Evolutionary conservation across 2,797 vertebrate genomes (phyloP).

Genomic region (Karalla daura): DNA sequence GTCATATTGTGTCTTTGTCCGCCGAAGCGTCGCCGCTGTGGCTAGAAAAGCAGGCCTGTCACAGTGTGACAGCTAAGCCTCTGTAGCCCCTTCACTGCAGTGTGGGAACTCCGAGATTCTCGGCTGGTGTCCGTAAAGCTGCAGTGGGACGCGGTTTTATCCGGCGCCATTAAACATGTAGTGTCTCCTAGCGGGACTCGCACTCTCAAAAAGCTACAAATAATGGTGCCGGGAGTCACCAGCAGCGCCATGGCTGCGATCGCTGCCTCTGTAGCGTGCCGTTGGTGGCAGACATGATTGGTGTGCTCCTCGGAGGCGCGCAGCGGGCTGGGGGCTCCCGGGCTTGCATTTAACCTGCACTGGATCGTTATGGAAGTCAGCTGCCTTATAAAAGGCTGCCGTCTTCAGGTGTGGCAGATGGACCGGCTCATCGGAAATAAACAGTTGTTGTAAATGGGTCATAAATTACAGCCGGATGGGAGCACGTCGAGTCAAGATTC

Average conservation of each 20-base stretch:
- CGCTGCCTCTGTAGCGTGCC: conserved; percentile 12
- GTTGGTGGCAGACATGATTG: conserved; percentile 29
- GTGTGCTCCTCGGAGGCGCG: conserved; percentile 17
- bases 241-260: neutral
- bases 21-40: conserved; percentile 40
- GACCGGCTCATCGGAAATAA: conserved; percentile 46
- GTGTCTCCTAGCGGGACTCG: neutral
- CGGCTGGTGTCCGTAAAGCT: conserved; percentile 46
- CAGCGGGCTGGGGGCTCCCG: conserved; percentile 39
- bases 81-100: conserved; percentile 40
- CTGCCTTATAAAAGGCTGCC: conserved; percentile 65
- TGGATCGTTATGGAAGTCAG: conserved; percentile 71
- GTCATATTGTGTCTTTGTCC: conserved; percentile 60
- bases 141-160: conserved; percentile 38
- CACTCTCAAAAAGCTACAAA: conserved; percentile 20
- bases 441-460: conserved; percentile 26
- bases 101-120: conserved; percentile 30
- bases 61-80: conserved; percentile 59
- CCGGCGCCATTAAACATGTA: conserved; percentile 10
- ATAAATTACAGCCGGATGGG: conserved; percentile 20
- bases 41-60: conserved; percentile 56
- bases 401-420: conserved; percentile 35
- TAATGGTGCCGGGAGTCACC: neutral
- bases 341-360: conserved; percentile 65
- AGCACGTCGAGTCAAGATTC: conserved; percentile 11